A percentile compares a stretch with the other conserved stretches of the same genome.
phyloP scores from a whole-genome alignment of 1,140 invertebrate genomes.

The Procambarus clarkii region DNA sequence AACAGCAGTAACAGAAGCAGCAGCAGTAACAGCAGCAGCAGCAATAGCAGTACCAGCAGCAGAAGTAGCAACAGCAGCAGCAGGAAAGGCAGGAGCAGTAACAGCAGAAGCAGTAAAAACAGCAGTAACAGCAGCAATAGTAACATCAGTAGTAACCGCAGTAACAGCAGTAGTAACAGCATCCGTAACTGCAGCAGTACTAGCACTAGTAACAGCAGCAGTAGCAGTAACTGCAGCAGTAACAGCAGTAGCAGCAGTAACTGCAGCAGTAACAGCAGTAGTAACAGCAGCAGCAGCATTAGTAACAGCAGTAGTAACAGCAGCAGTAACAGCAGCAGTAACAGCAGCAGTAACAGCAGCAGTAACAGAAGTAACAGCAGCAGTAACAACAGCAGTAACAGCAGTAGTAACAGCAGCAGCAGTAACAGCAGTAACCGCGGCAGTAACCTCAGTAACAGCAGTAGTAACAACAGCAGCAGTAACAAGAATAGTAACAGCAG shows the following conservation, averaged over 20 bases:
- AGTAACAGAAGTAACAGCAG: background rate
- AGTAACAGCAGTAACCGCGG: background rate
- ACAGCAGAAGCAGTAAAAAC: background rate
- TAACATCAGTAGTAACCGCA: too few species aligned
- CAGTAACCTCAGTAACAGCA: too few species aligned
- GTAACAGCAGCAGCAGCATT: background rate
- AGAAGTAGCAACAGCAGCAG: background rate
- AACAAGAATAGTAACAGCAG: too few species aligned
- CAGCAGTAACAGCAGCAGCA: background rate
- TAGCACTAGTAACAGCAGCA: background rate
- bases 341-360: background rate
- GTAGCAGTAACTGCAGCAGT: background rate
- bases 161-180: too few species aligned
- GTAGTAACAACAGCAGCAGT: too few species aligned
- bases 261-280: background rate
- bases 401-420: background rate
- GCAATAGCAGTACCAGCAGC: background rate
- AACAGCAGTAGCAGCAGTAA: background rate
- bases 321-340: background rate
- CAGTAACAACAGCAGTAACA: too few species aligned
- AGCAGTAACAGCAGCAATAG: background rate
- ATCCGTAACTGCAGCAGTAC: too few species aligned
- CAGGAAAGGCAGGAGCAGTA: background rate
- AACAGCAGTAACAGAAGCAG: background rate
- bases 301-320: background rate